phyloP scores from a whole-genome alignment of 2,113 vertebrate genomes.

The Trinectes maculatus region DNA sequence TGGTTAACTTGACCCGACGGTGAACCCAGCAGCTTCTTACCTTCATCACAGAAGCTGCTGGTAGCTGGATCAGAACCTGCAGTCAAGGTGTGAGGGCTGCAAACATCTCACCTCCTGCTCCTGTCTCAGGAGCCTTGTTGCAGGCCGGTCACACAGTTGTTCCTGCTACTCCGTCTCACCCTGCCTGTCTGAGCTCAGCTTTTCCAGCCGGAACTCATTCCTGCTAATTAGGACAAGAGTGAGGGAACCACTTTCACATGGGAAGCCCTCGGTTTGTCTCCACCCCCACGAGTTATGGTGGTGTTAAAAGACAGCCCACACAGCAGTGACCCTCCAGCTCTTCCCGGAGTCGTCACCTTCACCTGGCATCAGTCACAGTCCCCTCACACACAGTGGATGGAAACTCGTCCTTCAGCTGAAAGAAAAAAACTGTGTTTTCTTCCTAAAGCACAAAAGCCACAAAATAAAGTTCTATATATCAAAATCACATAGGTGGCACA shows the following conservation, averaged over 20 bases:
- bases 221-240: conserved; percentile 56
- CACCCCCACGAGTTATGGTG: conserved; percentile 27
- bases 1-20: conserved; percentile 20
- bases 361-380: conserved; percentile 33
- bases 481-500: too few species aligned
- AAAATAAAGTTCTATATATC: too few species aligned
- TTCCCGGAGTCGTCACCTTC: conserved; percentile 48
- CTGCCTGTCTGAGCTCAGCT: conserved; percentile 63
- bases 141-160: conserved; percentile 40
- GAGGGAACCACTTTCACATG: conserved; percentile 68
- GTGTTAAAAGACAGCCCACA: conserved; percentile 31
- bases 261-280: conserved; percentile 55
- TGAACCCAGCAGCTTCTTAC: conserved; percentile 33
- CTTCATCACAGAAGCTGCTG: conserved; percentile 35
- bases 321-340: conserved; percentile 37
- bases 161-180: conserved; percentile 43
- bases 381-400: conserved; percentile 57
- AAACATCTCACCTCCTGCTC: too few species aligned
- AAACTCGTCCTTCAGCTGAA: too few species aligned
- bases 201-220: conserved; percentile 70
- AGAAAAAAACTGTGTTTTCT: too few species aligned
- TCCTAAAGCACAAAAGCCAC: too few species aligned
- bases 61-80: conserved; percentile 13
- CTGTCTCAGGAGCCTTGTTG: conserved; percentile 3
- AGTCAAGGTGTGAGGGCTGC: too few species aligned